These are phyloP conservation scores for Parauchenoglanis punctatus DNA, from an alignment of 2,797 vertebrate genomes.

Conservation along the genomic window DNA sequence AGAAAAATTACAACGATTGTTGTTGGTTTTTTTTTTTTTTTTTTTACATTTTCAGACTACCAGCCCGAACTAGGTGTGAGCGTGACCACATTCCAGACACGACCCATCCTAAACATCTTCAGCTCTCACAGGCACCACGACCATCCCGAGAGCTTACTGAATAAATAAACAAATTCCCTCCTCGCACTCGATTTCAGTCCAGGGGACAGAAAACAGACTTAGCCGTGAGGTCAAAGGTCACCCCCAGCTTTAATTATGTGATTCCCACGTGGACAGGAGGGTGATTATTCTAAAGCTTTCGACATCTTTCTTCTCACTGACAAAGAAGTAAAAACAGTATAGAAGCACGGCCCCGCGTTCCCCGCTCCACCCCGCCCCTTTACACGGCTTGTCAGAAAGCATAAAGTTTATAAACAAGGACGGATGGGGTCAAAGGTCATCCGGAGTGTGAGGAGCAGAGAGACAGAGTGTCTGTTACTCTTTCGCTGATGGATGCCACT, in stretches of 20 bases:
- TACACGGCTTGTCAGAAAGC: constrained; percentile 67
- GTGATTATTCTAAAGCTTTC: constrained; percentile 74
- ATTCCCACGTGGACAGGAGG: constrained; percentile 61
- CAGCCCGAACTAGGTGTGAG: not conserved
- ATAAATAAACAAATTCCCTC: constrained; percentile 33
- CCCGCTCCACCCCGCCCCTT: constrained; percentile 13
- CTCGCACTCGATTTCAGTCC: constrained; percentile 34
- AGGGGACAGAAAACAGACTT: constrained; percentile 74
- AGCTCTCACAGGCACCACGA: not conserved
- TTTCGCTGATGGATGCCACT: constrained; percentile 67
- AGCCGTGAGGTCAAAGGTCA: constrained; percentile 68
- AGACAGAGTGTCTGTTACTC: constrained; percentile 62
- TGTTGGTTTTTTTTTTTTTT: not conserved
- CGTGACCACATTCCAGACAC: not conserved
- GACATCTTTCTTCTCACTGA: constrained; percentile 66
- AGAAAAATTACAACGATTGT: not conserved
- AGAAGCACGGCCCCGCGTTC: constrained; percentile 37
- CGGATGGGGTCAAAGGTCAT: constrained; percentile 72
- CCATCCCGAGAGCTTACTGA: constrained; percentile 20
- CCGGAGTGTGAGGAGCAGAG: constrained; percentile 54
- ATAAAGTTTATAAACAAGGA: constrained; percentile 75
- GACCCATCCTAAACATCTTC: not conserved
- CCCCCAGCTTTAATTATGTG: constrained; percentile 71
- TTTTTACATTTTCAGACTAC: not conserved
- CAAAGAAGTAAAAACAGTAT: constrained; percentile 65